A percentile compares a stretch with the other conserved stretches of the same genome.
Conservation (phyloP, 2,888 invertebrate genomes). For the Polietes domitor region DNA sequence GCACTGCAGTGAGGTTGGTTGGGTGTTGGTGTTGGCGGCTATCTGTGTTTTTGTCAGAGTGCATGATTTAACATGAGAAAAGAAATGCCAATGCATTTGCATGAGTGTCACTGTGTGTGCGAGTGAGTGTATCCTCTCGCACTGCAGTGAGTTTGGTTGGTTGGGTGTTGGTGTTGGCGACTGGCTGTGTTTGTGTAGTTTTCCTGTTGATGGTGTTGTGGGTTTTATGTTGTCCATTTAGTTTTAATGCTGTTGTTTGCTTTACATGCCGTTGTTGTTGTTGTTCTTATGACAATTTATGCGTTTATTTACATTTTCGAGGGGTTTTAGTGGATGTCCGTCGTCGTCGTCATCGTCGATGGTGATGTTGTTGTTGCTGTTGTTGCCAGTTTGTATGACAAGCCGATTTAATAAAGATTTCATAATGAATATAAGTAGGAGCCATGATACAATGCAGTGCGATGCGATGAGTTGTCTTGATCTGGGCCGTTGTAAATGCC, state of each 20-base stretch:
- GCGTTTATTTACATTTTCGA: constrained; percentile 61
- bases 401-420: constrained; percentile 47
- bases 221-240: constrained; percentile 62
- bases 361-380: neutral
- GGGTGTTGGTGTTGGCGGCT: neutral
- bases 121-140: no score
- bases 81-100: neutral
- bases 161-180: neutral
- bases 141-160: neutral
- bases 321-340: constrained; percentile 13
- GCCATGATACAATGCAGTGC: neutral
- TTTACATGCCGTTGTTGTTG: constrained; percentile 23
- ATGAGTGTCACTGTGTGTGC: no score
- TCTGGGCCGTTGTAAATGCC: constrained; percentile 14
- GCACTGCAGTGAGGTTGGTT: neutral
- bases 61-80: neutral
- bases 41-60: constrained; percentile 6
- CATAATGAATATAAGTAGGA: constrained; percentile 19
- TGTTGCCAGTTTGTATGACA: constrained; percentile 50
- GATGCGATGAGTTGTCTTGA: neutral
- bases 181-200: constrained; percentile 29
- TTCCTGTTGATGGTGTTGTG: constrained; percentile 43
- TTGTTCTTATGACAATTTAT: constrained; percentile 59
- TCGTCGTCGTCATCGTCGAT: neutral
- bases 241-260: constrained; percentile 56